These are phyloP conservation scores for Cheirogaleus medius DNA, from an alignment of 2,113 vertebrate genomes.

Conservation along the genomic window DNA sequence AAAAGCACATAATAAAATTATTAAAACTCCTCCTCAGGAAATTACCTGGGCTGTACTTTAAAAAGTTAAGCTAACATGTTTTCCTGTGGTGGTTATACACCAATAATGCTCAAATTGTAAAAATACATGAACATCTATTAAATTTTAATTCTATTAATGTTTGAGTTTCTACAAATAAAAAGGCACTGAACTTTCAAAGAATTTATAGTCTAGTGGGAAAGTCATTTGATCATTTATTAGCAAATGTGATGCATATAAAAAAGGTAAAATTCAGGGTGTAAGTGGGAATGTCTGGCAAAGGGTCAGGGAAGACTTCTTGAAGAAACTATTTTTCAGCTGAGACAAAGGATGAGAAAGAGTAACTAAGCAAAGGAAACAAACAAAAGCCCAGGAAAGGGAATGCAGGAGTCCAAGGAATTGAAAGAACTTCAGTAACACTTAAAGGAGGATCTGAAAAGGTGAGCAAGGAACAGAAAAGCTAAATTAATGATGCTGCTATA, in stretches of 20 bases:
- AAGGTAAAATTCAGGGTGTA: background rate
- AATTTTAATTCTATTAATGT: background rate
- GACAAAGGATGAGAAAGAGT: background rate
- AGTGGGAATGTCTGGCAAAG: background rate
- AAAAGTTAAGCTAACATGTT: background rate
- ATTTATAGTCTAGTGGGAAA: background rate
- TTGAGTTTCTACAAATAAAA: background rate
- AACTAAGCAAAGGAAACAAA: background rate
- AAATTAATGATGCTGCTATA: background rate
- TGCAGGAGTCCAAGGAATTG: background rate
- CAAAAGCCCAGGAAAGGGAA: background rate
- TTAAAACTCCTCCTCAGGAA: background rate
- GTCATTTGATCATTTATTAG: background rate
- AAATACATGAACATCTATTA: background rate
- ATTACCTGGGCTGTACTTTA: background rate
- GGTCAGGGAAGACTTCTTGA: background rate
- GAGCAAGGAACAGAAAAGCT: background rate
- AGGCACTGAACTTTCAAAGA: background rate
- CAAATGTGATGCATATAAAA: background rate
- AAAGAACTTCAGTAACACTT: background rate
- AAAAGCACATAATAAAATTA: background rate
- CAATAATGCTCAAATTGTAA: background rate
- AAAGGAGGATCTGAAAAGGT: background rate
- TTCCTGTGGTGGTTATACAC: background rate
- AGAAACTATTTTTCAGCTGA: background rate